Percentiles rank a stretch among this genome's conserved stretches.
phyloP scores from a whole-genome alignment of 2,888 invertebrate species.

The Toxonevra muliebris region DNA sequence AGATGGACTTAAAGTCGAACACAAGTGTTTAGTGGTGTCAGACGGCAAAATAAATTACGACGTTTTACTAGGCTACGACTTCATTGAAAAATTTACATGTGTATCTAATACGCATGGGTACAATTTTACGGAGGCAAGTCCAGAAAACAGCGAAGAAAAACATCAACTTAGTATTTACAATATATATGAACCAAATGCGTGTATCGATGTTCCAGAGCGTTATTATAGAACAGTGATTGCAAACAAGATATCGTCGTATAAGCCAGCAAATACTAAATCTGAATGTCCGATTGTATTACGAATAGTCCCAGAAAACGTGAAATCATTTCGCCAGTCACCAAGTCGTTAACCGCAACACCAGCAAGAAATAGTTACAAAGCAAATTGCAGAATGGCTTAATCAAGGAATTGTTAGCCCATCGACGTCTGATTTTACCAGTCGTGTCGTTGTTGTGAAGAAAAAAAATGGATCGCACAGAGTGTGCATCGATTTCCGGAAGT shows the following conservation, averaged over 20 bases:
- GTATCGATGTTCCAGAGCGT: slow-evolving; percentile 17
- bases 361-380: slow-evolving; percentile 29
- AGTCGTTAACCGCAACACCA: slow-evolving; percentile 29
- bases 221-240: slow-evolving; percentile 20
- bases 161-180: slow-evolving; percentile 7
- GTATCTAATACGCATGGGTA: slow-evolving; percentile 10
- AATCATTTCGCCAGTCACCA: slow-evolving; percentile 33
- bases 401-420: slow-evolving; percentile 25
- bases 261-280: slow-evolving; percentile 12
- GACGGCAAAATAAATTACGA: slow-evolving; percentile 23
- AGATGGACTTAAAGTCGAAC: slow-evolving; percentile 18
- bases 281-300: slow-evolving; percentile 18
- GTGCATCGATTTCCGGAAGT: slow-evolving; percentile 59
- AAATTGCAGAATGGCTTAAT: slow-evolving; percentile 32
- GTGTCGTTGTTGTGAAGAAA: slow-evolving; percentile 30
- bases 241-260: slow-evolving; percentile 2
- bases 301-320: slow-evolving; percentile 23
- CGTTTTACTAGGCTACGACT: slow-evolving; percentile 30
- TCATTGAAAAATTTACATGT: slow-evolving; percentile 17
- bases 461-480: slow-evolving; percentile 32
- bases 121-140: not conserved
- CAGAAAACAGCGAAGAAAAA: not conserved
- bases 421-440: slow-evolving; percentile 22
- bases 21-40: slow-evolving; percentile 21
- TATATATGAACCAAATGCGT: slow-evolving; percentile 12